Evolutionary conservation across 2,113 vertebrate genomes (phyloP).

Genomic region (Caracal caracal): DNA sequence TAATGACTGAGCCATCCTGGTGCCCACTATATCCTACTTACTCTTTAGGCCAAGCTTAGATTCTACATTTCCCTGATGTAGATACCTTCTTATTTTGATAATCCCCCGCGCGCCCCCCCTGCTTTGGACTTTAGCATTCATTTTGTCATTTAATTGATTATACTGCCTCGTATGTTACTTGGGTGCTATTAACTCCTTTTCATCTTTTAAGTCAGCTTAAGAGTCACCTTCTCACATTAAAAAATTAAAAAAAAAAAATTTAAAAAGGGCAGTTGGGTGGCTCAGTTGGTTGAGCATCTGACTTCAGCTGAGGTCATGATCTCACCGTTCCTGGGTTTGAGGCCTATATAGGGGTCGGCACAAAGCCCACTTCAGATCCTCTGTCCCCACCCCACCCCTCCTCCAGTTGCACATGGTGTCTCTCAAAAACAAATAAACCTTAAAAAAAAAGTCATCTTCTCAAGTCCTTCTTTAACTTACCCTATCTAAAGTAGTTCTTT

Average conservation of each 20-base stretch:
- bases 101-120: fast-evolving
- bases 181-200: not conserved
- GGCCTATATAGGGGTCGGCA: too few species aligned
- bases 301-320: too few species aligned
- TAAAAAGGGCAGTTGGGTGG: too few species aligned
- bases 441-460: not conserved
- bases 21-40: not conserved
- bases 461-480: not conserved
- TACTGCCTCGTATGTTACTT: not conserved
- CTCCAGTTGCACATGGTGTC: too few species aligned
- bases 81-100: not conserved
- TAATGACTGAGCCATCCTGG: too few species aligned
- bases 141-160: not conserved
- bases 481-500: not conserved
- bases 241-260: too few species aligned
- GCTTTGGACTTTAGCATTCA: not conserved
- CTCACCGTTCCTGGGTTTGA: too few species aligned
- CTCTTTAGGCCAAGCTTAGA: not conserved
- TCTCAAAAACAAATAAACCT: too few species aligned
- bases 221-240: not conserved
- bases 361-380: too few species aligned
- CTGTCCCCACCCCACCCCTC: too few species aligned
- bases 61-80: not conserved
- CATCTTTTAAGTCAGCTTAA: not conserved
- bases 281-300: too few species aligned